Base-by-base conservation (phyloP, 2,888 invertebrate species). In the Dynastes tityus region DNA sequence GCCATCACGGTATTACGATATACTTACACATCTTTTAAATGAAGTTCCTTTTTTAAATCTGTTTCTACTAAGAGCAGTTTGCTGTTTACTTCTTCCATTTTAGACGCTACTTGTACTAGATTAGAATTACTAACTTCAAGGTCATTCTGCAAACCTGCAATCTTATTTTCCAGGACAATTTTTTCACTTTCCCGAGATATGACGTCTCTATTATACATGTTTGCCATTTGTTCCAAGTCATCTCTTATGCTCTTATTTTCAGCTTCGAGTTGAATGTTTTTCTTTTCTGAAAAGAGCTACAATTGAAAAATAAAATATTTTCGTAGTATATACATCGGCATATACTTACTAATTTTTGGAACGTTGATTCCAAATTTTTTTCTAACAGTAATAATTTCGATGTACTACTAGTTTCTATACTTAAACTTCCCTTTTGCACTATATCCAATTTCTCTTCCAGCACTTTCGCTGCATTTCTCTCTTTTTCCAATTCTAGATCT, bases 151-250 rank as follows among this genome's bases (percentile, higher is more conserved):
- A 91, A 82, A 75, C 88, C 86, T 55, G 82, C 85, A 63, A 90
- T 87, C 84, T 89, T 88, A 27, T 85, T 85, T 82, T 90, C 88
- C 8, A 90, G 83, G 1, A 86, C 85, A 37, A 88, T 86, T 82
- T 91, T 92, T 83, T 94, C 93, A 86, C 91, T 90, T 82, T 93
- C 92, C 51, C 92, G 87, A 9, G 90, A 88, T 82, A 91, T 91
- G 1, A 89, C 88, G 79, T 93, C 93, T 75, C 91, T 88, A 64
- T 92, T 89, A 80, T 92, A 91, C 16, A 88, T 87, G 49, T 90
- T 89, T 70, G 91, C 91, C 82, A 92, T 87, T 75, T 91, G 90
- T 63, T 92, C 91, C 71, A 93, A 87, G 82, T 93, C 92, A 79
- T 90, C 88, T 32, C 90, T 90, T 1, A 93, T 84, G 77, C 89